These are phyloP conservation scores for Gobiocypris rarus DNA, from an alignment of 2,113 vertebrate species.

Conservation along the genomic window DNA sequence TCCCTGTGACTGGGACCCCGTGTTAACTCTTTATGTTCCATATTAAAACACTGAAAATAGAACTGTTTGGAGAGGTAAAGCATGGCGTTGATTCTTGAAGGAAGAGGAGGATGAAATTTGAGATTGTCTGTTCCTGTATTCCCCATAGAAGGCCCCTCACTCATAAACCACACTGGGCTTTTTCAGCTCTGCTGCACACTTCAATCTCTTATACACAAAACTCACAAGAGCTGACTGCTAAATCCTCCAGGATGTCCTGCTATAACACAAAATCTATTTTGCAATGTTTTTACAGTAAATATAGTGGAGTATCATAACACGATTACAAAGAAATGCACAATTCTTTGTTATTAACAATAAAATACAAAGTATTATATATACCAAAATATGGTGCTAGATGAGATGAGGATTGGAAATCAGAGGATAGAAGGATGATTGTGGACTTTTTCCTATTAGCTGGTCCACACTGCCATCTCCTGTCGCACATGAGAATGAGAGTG, in stretches of 20 bases:
- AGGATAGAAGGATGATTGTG: not conserved
- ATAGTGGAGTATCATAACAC: not conserved
- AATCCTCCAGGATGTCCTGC: conserved; percentile 7
- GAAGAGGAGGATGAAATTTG: conserved; percentile 36
- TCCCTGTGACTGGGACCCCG: not conserved
- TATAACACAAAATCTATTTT: not conserved
- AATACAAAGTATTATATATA: not conserved
- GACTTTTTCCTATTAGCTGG: not conserved
- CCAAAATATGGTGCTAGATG: not conserved
- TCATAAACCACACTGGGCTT: conserved; percentile 24
- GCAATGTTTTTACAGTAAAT: not conserved
- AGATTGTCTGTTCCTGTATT: conserved; percentile 23
- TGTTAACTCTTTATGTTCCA: not conserved
- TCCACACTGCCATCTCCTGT: conserved; percentile 19
- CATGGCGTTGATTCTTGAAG: not conserved
- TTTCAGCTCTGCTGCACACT: conserved; percentile 3
- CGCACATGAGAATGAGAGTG: not conserved
- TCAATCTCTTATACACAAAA: conserved; percentile 11
- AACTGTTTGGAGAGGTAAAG: not conserved
- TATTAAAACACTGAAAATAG: not conserved
- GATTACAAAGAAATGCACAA: not conserved
- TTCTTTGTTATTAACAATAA: not conserved
- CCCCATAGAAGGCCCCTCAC: conserved; percentile 26
- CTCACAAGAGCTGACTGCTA: conserved; percentile 10
- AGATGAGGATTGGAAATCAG: not conserved